Evolutionary conservation across 2,113 vertebrate genomes (phyloP), one percentile per base, ranked within the genome.

Genomic region (Chroicocephalus ridibundus): DNA sequence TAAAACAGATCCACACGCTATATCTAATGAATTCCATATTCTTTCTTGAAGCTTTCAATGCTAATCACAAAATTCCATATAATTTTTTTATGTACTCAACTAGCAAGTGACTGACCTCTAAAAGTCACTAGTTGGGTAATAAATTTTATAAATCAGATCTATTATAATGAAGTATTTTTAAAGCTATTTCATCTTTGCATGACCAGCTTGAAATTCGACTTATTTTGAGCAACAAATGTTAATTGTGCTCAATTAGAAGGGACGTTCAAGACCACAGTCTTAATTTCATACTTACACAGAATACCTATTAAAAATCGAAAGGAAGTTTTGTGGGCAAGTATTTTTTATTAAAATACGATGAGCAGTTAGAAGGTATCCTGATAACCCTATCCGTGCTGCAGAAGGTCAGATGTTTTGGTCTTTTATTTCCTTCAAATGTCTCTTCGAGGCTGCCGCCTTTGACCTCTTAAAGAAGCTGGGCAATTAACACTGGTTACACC

Each of bases 21-120:
- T 93, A 81, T 91, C 88, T 96, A 96, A 97, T 97, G 92, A 96
- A 97, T 96, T 94, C 88, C 74, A 90, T 95, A 97, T 94, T 96
- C 80, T 93, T 96, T 96, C 96, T 96, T 9, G 0, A 86, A 92
- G 92, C 75, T 97, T 97, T 98, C 92, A 94, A 69, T 96, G 93
- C 44, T 97, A 97, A 97, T 98, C 94, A 97, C 87, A 97, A 92
- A 96, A 97, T 97, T 96, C 92, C 86, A 92, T 96, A 86, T 97
- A 78, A 97, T 97, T 96, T 98, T 96, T 92, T 96, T 95, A 98
- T 97, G 96, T 95, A 98, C 96, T 97, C 91, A 93, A 51, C 94
- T 94, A 96, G 91, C 88, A 97, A 96, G 95, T 85, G 89, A 95
- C 62, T 97, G 96, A 98, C 97, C 97, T 97, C 97, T 93, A 81